Evolutionary conservation across 2,888 invertebrate species (phyloP).

Genomic region (Tridacna gigas): DNA sequence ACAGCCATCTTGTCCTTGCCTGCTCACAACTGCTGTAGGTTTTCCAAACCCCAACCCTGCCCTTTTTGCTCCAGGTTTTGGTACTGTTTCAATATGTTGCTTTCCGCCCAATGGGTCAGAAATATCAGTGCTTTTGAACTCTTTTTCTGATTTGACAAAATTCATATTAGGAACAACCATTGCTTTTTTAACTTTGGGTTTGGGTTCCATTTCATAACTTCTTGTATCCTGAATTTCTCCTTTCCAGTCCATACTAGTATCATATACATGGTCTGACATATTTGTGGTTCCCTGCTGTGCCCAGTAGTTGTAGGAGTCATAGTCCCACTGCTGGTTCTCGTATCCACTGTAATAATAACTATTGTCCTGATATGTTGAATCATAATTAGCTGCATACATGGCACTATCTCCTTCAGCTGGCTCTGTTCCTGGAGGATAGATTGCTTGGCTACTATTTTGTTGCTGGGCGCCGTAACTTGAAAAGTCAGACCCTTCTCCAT

Average conservation of each 20-base stretch:
- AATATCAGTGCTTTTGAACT: slow-evolving; percentile 66
- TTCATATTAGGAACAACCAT: slow-evolving; percentile 49
- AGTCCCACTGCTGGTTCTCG: slow-evolving; percentile 12
- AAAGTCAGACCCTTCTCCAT: slow-evolving; percentile 46
- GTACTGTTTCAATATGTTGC: not conserved
- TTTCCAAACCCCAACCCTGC: slow-evolving; percentile 16
- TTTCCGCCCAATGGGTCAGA: not conserved
- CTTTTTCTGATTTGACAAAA: slow-evolving; percentile 66
- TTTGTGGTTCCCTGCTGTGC: slow-evolving; percentile 12
- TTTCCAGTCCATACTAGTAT: too few species aligned
- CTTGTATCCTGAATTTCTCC: too few species aligned
- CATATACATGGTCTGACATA: too few species aligned
- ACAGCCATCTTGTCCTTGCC: not conserved
- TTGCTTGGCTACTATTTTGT: not conserved
- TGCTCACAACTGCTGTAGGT: not conserved
- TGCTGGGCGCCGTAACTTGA: not conserved
- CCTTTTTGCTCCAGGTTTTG: not conserved
- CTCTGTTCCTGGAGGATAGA: not conserved
- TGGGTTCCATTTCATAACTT: not conserved
- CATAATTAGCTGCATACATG: not conserved
- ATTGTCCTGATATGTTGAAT: not conserved
- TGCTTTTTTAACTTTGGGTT: slow-evolving; percentile 33
- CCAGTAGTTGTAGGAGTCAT: slow-evolving; percentile 11
- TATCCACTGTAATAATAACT: not conserved
- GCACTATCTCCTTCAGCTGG: not conserved